Percentiles rank a stretch among this genome's conserved stretches.
Evolutionary conservation across 2,888 invertebrate genomes (phyloP).

Genomic region (Erebia epiphron): DNA sequence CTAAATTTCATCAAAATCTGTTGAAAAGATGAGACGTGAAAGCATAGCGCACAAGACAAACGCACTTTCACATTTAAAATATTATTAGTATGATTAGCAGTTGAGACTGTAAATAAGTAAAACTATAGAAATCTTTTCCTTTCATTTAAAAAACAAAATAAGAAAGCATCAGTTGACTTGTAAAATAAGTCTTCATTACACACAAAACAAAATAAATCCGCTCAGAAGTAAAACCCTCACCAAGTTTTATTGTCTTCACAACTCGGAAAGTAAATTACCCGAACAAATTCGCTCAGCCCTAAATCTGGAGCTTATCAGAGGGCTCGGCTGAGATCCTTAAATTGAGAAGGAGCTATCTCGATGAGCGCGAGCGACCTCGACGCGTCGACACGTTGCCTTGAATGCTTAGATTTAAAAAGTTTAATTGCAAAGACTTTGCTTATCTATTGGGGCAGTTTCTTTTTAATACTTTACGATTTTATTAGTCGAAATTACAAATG

Average conservation of each 20-base stretch:
- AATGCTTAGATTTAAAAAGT: constrained; percentile 70
- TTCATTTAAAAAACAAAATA: background rate
- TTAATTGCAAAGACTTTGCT: constrained; percentile 65
- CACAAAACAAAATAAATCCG: constrained; percentile 63
- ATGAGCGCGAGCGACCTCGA: constrained; percentile 63
- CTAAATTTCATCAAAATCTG: too few relatives aligned
- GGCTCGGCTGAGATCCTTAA: constrained; percentile 69
- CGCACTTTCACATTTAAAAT: too few relatives aligned
- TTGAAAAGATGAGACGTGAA: too few relatives aligned
- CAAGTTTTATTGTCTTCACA: constrained; percentile 79
- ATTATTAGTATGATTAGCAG: too few relatives aligned
- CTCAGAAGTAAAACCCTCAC: constrained; percentile 63
- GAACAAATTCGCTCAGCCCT: constrained; percentile 79
- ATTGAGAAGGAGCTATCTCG: constrained; percentile 75
- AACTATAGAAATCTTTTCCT: background rate
- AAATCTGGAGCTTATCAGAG: constrained; percentile 78
- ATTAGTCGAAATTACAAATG: background rate
- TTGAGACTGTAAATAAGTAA: background rate
- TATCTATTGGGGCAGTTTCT: constrained; percentile 48
- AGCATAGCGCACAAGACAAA: too few relatives aligned
- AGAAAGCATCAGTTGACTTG: constrained; percentile 50
- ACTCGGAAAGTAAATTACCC: constrained; percentile 78
- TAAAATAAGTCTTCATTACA: constrained; percentile 64
- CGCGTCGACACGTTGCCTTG: constrained; percentile 65
- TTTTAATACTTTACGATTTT: background rate